Evolutionary conservation across 2,113 vertebrate species (phyloP).

Genomic region (Paracanthobrama guichenoti): DNA sequence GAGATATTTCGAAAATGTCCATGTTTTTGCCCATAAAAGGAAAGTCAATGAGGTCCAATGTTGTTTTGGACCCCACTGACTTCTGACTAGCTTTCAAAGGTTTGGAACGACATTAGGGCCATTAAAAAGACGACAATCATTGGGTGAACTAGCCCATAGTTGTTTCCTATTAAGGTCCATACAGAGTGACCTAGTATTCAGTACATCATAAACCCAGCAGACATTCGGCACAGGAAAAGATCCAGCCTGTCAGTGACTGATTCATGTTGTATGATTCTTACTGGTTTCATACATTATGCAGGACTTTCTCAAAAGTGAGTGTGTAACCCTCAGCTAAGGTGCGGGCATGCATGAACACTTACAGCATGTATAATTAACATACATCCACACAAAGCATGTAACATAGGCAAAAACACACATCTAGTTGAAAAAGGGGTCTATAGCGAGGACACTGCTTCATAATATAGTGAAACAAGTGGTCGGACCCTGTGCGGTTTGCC

Average conservation of each 20-base stretch:
- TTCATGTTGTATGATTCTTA: background rate
- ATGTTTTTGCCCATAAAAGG: background rate
- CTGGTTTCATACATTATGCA: background rate
- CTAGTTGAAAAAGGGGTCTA: slow-evolving; percentile 25
- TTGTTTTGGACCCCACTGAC: background rate
- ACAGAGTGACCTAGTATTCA: background rate
- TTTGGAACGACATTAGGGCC: background rate
- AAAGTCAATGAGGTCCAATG: background rate
- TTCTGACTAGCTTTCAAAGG: too few species aligned
- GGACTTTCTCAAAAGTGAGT: background rate
- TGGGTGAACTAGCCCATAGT: background rate
- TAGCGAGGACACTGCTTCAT: slow-evolving; percentile 1
- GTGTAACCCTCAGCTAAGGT: slow-evolving; percentile 25
- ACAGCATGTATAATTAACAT: slow-evolving; percentile 38
- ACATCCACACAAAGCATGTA: slow-evolving; percentile 45
- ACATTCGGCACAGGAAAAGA: slow-evolving; percentile 11
- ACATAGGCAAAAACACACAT: slow-evolving; percentile 30
- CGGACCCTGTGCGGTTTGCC: slow-evolving; percentile 2
- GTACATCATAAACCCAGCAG: background rate
- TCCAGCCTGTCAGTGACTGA: background rate
- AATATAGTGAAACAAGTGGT: slow-evolving; percentile 34
- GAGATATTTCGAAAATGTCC: background rate
- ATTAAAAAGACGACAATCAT: background rate
- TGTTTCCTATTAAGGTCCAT: background rate
- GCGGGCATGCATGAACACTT: slow-evolving; percentile 44